Conservation (phyloP, 2,888 invertebrate species). For the Cordylochernes scorpioides region DNA sequence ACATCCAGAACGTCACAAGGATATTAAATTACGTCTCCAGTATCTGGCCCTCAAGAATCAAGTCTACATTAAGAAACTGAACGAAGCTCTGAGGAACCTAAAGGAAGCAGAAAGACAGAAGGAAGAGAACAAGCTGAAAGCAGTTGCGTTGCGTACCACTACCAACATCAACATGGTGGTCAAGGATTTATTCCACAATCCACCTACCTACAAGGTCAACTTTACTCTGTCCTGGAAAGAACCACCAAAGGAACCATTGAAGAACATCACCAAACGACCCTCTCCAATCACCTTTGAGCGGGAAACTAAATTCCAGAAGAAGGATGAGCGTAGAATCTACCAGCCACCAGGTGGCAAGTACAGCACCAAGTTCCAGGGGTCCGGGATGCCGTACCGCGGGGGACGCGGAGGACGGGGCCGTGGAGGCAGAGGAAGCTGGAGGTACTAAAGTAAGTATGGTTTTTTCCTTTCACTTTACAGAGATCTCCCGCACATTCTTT, state of each 20-base stretch:
- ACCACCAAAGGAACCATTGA: constrained; percentile 2
- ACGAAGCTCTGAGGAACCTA: constrained; percentile 33
- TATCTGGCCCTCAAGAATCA: constrained; percentile 76
- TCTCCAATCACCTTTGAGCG: constrained; percentile 3
- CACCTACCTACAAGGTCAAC: constrained; percentile 55
- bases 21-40: constrained; percentile 56
- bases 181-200: constrained; percentile 73
- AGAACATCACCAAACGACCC: background rate
- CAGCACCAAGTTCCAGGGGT: constrained; percentile 6
- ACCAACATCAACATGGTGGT: constrained; percentile 74
- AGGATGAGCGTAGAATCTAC: constrained; percentile 12
- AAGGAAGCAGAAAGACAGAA: constrained; percentile 41
- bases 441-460: too few species aligned
- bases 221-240: constrained; percentile 15
- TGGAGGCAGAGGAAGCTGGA: too few species aligned
- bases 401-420: constrained; percentile 9
- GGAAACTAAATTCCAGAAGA: constrained; percentile 3
- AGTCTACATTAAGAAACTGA: constrained; percentile 46
- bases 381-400: constrained; percentile 3
- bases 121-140: constrained; percentile 36
- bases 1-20: constrained; percentile 45
- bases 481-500: too few species aligned
- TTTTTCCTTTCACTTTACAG: too few species aligned
- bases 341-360: constrained; percentile 15
- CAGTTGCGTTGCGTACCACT: constrained; percentile 53